These are phyloP conservation scores for Thymelicus sylvestris DNA, from an alignment of 2,888 invertebrate species.

Conservation along the genomic window DNA sequence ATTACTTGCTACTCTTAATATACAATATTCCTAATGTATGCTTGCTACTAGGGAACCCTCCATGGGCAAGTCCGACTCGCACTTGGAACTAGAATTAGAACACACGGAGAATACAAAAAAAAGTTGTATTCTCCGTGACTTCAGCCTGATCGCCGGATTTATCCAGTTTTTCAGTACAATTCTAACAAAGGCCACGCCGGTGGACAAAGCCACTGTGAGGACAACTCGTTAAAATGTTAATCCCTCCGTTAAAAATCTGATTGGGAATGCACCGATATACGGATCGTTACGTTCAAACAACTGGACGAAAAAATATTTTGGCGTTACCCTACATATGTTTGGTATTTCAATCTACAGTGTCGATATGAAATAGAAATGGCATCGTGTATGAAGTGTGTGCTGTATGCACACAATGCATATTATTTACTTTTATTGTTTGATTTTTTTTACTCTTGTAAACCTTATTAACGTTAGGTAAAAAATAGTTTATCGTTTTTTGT, in stretches of 20 bases:
- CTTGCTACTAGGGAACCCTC: too few relatives aligned
- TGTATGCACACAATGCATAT: too few relatives aligned
- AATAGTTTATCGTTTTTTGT: too few relatives aligned
- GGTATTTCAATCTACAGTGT: constrained; percentile 25
- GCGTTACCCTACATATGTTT: constrained; percentile 33
- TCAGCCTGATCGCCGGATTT: constrained; percentile 6
- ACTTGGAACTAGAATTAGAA: too few relatives aligned
- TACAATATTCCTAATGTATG: too few relatives aligned
- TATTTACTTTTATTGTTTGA: too few relatives aligned
- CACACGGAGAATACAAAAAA: too few relatives aligned
- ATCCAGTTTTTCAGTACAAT: constrained; percentile 34
- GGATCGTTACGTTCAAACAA: constrained; percentile 62
- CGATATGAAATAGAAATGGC: constrained; percentile 7
- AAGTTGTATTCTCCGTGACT: neutral
- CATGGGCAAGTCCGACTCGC: too few relatives aligned
- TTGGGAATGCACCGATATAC: constrained; percentile 65
- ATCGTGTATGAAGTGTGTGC: too few relatives aligned
- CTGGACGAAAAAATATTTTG: constrained; percentile 35
- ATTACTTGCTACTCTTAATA: too few relatives aligned
- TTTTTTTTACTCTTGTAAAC: too few relatives aligned
- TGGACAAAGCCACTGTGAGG: constrained; percentile 57
- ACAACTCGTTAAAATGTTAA: constrained; percentile 74
- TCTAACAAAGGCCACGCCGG: constrained; percentile 66
- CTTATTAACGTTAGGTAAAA: too few relatives aligned
- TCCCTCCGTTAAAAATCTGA: constrained; percentile 72